phyloP scores from a whole-genome alignment of 2,888 invertebrate genomes.

The Rhorus exstirpatorius region DNA sequence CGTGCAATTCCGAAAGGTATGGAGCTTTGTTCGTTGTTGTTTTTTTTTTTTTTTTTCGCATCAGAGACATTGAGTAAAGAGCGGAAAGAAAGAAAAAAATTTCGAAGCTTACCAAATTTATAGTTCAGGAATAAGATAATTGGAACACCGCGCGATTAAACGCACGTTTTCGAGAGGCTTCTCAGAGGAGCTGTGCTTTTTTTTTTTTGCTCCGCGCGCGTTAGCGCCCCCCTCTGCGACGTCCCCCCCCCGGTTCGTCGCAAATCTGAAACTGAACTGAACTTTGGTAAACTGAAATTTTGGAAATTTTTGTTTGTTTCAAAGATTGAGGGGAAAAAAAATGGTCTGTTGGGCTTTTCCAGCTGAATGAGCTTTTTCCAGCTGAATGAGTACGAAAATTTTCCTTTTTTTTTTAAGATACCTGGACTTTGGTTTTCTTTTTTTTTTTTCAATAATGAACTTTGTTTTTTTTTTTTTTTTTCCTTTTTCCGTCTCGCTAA shows the following conservation, averaged over 20 bases:
- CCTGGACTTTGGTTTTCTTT: too few species aligned
- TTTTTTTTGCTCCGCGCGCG: too few species aligned
- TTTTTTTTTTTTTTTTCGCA: not conserved
- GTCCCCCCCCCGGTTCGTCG: constrained; percentile 37
- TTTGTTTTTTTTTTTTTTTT: not conserved
- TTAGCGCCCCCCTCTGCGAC: constrained; percentile 23
- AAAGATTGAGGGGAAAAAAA: too few species aligned
- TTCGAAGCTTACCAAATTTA: constrained; percentile 31
- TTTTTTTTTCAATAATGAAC: too few species aligned
- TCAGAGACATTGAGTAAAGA: not conserved
- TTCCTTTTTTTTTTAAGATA: too few species aligned
- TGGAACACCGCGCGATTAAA: not conserved
- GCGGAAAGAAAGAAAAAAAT: constrained; percentile 3
- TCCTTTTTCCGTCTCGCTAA: not conserved
- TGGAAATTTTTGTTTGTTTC: not conserved
- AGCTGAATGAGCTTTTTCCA: too few species aligned
- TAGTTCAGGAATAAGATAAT: constrained; percentile 1
- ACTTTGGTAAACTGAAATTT: constrained; percentile 67
- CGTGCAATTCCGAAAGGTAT: not conserved
- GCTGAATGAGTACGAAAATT: too few species aligned
- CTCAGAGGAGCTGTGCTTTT: constrained; percentile 4
- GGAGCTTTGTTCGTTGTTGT: not conserved
- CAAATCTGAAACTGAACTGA: constrained; percentile 62
- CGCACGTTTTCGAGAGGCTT: not conserved
- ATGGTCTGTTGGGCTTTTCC: too few species aligned